Base-by-base conservation (phyloP, 92 coral and sea anemone genomes). In the Bergia puertoricense region DNA sequence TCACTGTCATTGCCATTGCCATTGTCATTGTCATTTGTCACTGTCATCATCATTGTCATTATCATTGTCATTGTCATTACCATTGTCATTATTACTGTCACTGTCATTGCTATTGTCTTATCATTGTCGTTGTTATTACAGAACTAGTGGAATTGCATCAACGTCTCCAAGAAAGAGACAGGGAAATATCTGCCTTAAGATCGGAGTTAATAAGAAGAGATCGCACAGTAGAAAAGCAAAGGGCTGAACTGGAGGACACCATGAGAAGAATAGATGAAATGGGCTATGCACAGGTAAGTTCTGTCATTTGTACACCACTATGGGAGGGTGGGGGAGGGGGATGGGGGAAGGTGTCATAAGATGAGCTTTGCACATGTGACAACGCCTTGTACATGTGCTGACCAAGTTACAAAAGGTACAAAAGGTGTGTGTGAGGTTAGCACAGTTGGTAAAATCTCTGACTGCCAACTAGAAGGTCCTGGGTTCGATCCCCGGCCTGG, bases 221-320 rank as follows among this genome's bases (percentile, higher is more conserved):
- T 84, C 89, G 90, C 69, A 92, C 94, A 59, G 86, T 94, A 48
- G 98, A 94, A 57, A 90, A 95, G 80, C 97, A 95, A 81, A 90
- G 95, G 42, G 92, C 93, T 36, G 98, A 97, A 74, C 86, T 95
- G 38, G 98, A 97, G 59, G 93, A 92, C 68, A 96, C 97, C 9
- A 80, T 92, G 23, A 88, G 94, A 83, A 93, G 92, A 50, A 86
- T 92, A 79, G 97, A 96, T 68, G 94, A 95, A 42, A 92, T 95
- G 81, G 89, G 93, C 79, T 91, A 46, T 90, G 91, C 95, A 48
- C 97, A 97, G 98, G 99, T 97, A 79, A 30, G 85, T 38, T 7
- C 38, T 6, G 14, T 3, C 6, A 40, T 73, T 8, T 36, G 48
- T 74, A 8, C 20, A 38, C n/a, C 41, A 30, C 44, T 37, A 57